Evolutionary conservation across 1,140 invertebrate species (phyloP), one percentile per base, ranked within the genome.

Genomic region (Kradibia gibbosae): DNA sequence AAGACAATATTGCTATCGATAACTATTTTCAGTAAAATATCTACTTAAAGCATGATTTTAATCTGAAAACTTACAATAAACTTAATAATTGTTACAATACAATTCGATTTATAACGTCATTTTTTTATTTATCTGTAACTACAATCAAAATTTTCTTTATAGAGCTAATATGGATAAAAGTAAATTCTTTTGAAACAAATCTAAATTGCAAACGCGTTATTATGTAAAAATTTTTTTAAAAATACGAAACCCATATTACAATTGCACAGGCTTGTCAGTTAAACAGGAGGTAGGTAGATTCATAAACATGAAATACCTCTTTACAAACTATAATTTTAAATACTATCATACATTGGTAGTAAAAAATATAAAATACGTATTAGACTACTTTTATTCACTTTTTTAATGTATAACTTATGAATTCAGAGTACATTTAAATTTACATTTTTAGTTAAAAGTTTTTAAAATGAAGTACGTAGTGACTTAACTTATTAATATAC

Each of bases 251-350:
- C 36, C 45, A 62, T 8, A 60, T 76, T 60, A 60, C 36, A 28
- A 60, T 28, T 60, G 17, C 36, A 28, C 34, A 11, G n/a, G 15
- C 34, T n/a, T 76, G 31, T 42, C 55, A 71, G n/a, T 48, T 71
- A 20, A 1, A 60, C 11, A 0, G 11, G 36, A 25, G 55, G n/a
- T 60, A 62, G n/a, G 15, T 48, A 36, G 25, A 22, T 4, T 71
- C 15, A 39, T n/a, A n/a, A 67, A 22, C 34, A 10, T n/a, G 39
- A 72, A 8, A 62, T 31, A 36, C 8, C 36, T 15, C 25, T 36
- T 36, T 13, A 60, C 45, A 76, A 76, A 60, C 36, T 60, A 55
- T 13, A 76, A 39, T 62, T 60, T 75, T 42, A 36, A 36, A 65
- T 75, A 60, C 25, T 62, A 62, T 62, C 0, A 60, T 60, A 57